Conservation (phyloP, 2,797 vertebrate genomes). For the Tamandua tetradactyla region DNA sequence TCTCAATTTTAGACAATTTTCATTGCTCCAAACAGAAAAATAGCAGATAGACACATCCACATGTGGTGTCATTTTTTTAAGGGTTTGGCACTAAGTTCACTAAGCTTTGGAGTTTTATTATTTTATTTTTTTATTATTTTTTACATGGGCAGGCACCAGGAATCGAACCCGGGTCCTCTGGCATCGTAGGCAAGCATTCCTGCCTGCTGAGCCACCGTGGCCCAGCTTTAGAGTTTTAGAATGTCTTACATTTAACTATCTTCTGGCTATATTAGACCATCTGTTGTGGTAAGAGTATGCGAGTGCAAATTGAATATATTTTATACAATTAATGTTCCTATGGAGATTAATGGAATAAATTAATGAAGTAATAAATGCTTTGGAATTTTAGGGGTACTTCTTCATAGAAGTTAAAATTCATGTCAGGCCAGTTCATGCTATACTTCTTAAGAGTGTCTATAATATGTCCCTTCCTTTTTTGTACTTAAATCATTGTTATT, state of each 20-base stretch:
- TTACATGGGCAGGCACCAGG: no score
- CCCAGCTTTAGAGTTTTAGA: not conserved
- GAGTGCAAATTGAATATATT: not conserved
- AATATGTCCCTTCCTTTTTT: not conserved
- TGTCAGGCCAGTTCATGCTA: not conserved
- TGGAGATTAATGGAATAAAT: not conserved
- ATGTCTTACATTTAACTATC: not conserved
- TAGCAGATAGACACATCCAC: no score
- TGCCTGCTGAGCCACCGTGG: no score
- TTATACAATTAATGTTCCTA: not conserved
- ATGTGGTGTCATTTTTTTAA: not conserved
- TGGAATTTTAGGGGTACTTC: not conserved
- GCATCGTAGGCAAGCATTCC: no score
- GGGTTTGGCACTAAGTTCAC: not conserved
- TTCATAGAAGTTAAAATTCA: not conserved
- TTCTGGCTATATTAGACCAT: not conserved
- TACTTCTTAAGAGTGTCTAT: not conserved
- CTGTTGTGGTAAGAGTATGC: not conserved
- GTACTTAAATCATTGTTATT: not conserved
- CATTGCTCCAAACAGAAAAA: no score
- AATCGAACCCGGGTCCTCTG: no score
- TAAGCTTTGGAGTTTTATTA: not conserved
- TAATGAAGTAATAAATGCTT: not conserved
- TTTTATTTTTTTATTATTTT: no score
- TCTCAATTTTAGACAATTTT: no score